Base-by-base conservation (phyloP, 2,888 invertebrate species). In the Acleris holmiana region DNA sequence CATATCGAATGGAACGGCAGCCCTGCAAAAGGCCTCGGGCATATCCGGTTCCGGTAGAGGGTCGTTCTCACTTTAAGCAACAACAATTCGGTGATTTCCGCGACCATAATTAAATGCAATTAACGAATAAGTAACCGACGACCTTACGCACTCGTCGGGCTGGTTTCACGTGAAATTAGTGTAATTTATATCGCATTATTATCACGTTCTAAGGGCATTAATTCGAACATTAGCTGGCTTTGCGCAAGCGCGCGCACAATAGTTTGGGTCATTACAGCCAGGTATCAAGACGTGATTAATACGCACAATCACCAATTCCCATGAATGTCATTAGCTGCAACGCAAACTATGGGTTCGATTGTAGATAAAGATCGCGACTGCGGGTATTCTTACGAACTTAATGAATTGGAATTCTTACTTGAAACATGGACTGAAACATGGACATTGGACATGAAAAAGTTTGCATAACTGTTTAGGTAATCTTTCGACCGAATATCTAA, bases 21-120 rank as follows among this genome's bases (percentile, higher is more conserved):
- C 77, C 78, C 77, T 81, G 65, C 65, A 55, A 60, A 79, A 85
- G 85, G 77, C 89, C 89, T 87, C 86, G 83, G 74, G 69, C 71
- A 76, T 74, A 83, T 91, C 91, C 91, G 91, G 86, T 83, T 87
- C 79, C 82, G 81, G 70, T 72, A 75, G 85, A 87, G 86, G 88
- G 88, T 84, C 88, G 84, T 88, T 90, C 90, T 86, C 86, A 87
- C 86, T 84, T 75, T 71, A 76, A 82, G 84, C 81, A 85, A 84
- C 77, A 83, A 83, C 78, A 76, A 83, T 84, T 86, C 82, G 80
- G 76, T 83, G 76, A 80, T 83, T 87, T 87, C 88, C 85, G 83
- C 78, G 77, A 84, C 71, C 69, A 73, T 82, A 82, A 83, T 78
- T 76, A 76, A 77, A 73, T 71, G 75, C 73, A 78, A 80, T 80